These are phyloP conservation scores for Chalcis sispes DNA, from an alignment of 2,888 invertebrate genomes.

Conservation along the genomic window DNA sequence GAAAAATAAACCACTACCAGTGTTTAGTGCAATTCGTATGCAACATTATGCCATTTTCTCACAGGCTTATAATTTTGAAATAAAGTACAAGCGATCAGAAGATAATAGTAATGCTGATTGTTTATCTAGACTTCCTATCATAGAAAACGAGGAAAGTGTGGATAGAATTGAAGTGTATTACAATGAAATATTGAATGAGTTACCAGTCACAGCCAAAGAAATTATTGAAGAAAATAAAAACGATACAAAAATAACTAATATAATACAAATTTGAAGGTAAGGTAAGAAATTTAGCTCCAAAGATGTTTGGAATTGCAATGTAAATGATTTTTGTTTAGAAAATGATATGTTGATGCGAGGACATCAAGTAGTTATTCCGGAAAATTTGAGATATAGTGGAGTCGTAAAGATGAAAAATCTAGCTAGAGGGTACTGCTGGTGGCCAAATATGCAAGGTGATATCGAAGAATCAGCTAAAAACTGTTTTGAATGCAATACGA, in stretches of 20 bases:
- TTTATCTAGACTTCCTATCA: constrained; percentile 55
- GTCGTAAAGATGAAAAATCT: constrained; percentile 61
- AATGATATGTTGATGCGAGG: constrained; percentile 37
- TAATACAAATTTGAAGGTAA: background rate
- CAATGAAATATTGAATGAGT: background rate
- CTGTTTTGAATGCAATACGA: constrained; percentile 46
- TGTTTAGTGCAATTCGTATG: constrained; percentile 59
- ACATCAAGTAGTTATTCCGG: constrained; percentile 45
- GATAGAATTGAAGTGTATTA: constrained; percentile 23
- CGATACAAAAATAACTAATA: background rate
- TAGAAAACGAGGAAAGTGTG: background rate
- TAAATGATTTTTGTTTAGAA: constrained; percentile 17
- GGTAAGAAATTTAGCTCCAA: background rate
- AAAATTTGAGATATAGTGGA: constrained; percentile 54
- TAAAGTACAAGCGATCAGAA: constrained; percentile 45
- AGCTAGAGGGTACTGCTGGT: constrained; percentile 60
- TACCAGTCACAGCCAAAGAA: background rate
- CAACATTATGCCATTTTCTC: constrained; percentile 61
- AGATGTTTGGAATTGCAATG: constrained; percentile 16
- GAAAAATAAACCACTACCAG: background rate
- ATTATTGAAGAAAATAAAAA: background rate
- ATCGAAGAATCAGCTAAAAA: constrained; percentile 44
- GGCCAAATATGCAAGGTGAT: constrained; percentile 58
- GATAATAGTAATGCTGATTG: constrained; percentile 60
- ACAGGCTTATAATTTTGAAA: constrained; percentile 57